These are phyloP conservation scores for Ibidorhyncha struthersii DNA, from an alignment of 2,113 vertebrate genomes.

Conservation along the genomic window DNA sequence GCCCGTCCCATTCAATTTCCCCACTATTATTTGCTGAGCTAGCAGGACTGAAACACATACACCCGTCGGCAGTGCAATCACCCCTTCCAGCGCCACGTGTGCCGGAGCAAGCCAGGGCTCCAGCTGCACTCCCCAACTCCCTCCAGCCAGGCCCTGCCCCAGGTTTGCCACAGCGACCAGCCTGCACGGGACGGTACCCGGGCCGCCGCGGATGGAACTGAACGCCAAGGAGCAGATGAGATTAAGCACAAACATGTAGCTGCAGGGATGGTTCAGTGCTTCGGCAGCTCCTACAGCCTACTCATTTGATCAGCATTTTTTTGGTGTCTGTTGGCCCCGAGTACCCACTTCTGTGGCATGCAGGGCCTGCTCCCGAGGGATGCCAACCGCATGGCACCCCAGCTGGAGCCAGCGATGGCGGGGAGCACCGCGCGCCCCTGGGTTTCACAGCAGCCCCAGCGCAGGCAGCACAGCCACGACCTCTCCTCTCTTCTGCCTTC, in stretches of 20 bases:
- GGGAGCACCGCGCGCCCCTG: accelerated
- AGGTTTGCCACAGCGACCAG: not conserved
- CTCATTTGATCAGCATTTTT: not conserved
- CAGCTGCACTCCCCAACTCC: accelerated
- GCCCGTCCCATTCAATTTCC: not conserved
- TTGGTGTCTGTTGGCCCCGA: accelerated
- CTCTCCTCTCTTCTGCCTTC: not conserved
- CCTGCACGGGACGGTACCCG: too few relatives aligned
- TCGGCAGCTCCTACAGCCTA: not conserved
- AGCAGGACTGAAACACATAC: not conserved
- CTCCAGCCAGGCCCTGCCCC: not conserved
- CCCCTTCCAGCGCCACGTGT: accelerated
- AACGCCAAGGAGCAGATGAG: accelerated
- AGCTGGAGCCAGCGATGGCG: accelerated
- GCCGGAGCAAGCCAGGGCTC: accelerated
- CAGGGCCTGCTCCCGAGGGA: not conserved
- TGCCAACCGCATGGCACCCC: accelerated
- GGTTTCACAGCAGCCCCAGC: accelerated
- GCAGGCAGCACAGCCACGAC: accelerated
- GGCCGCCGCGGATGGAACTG: accelerated
- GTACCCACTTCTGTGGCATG: accelerated
- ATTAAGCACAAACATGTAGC: accelerated
- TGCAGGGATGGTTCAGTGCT: not conserved
- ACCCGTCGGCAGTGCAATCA: accelerated
- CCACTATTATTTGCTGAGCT: not conserved